A percentile compares a stretch with the other conserved stretches of the same genome.
These are phyloP conservation scores for Stenodema calcarata DNA, from an alignment of 2,888 invertebrate species.

Conservation along the genomic window DNA sequence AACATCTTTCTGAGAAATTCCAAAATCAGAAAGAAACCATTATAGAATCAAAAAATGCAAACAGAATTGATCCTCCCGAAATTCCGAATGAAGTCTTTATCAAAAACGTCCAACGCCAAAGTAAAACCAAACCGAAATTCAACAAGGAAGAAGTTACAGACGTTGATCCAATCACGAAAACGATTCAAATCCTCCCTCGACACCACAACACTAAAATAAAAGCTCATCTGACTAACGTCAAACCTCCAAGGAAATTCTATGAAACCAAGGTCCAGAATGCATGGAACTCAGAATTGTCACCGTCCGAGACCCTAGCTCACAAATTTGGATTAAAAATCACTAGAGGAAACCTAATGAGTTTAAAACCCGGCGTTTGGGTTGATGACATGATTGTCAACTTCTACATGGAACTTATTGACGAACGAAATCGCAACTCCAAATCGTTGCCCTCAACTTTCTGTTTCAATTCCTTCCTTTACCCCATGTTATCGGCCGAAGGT, in stretches of 20 bases:
- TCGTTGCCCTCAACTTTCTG: not conserved
- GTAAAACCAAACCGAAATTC: conserved; percentile 7
- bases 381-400: not conserved
- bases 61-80: not conserved
- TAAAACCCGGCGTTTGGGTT: not conserved
- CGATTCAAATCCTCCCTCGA: not conserved
- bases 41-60: too few species aligned
- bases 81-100: not conserved
- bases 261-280: not conserved
- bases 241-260: conserved; percentile 28
- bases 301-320: not conserved
- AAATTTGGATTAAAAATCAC: not conserved
- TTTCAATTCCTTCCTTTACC: not conserved
- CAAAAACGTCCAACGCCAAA: not conserved
- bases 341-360: not conserved
- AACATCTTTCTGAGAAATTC: not conserved
- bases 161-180: conserved; percentile 13
- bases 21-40: too few species aligned
- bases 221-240: conserved; percentile 37
- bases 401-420: not conserved
- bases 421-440: not conserved
- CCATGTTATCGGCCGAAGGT: not conserved
- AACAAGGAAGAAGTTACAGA: not conserved
- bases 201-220: conserved; percentile 23
- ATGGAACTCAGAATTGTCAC: not conserved